Evolutionary conservation across 2,797 vertebrate genomes (phyloP).

Genomic region (Acrocephalus scirpaceus): DNA sequence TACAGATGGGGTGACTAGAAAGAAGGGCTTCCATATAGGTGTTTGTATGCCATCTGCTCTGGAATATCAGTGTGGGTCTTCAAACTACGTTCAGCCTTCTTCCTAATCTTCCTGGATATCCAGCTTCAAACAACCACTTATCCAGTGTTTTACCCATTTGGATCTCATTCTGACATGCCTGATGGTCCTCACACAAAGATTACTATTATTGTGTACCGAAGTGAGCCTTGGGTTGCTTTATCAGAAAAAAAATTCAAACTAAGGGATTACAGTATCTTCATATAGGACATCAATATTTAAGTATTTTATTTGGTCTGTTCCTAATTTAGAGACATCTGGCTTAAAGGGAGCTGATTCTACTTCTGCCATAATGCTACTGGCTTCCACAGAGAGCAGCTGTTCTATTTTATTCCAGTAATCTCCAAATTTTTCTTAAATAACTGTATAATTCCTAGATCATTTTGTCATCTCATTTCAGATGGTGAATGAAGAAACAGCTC

Average conservation of each 20-base stretch:
- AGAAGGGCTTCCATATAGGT: background rate
- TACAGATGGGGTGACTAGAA: background rate
- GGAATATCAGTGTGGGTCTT: background rate
- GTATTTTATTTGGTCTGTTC: background rate
- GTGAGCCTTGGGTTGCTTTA: background rate
- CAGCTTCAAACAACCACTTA: background rate
- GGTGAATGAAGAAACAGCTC: slow-evolving; percentile 9
- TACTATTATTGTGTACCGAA: background rate
- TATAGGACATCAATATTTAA: slow-evolving; percentile 2
- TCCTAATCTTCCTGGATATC: background rate
- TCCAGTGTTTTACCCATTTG: background rate
- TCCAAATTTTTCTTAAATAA: background rate
- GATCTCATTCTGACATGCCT: background rate
- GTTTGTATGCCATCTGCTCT: background rate
- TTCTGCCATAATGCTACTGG: background rate
- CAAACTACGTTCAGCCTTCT: background rate
- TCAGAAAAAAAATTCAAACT: background rate
- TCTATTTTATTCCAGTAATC: background rate
- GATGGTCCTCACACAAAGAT: background rate
- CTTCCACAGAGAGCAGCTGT: slow-evolving; percentile 2
- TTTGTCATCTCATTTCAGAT: slow-evolving; percentile 6
- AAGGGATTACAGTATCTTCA: background rate
- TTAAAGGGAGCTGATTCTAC: background rate
- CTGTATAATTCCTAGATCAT: background rate
- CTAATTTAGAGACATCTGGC: slow-evolving; percentile 28